Evolutionary conservation across 2,113 vertebrate genomes (phyloP), one percentile per base, ranked within the genome.

Genomic region (Hippopotamus amphibius): DNA sequence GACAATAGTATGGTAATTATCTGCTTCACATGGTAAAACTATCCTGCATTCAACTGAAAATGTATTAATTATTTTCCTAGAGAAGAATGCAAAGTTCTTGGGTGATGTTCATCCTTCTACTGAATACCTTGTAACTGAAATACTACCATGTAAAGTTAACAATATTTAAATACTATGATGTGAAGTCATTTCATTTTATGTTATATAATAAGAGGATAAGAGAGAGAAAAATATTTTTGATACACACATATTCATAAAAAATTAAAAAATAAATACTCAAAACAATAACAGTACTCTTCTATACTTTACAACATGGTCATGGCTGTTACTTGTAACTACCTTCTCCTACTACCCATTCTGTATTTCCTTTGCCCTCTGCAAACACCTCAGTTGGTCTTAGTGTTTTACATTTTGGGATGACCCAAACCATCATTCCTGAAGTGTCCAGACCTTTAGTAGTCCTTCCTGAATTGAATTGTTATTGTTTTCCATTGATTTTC

Each of bases 21-120:
- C 41, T n/a, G 0, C 24, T 9, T 74, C 68, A 37, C 4, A 28
- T 26, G 7, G 17, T 17, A 37, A 90, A 90, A 55, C 0, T 81
- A 24, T 59, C 41, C 8, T 72, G 5, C 3, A 12, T 66, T 81
- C 57, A 90, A 48, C 22, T n/a, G n/a, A 72, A 90, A 66, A 43
- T 3, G 21, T 4, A n/a, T 5, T 68, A 24, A 74, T 2, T 0
- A 17, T 30, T 61, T 28, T 21, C 0, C 3, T 74, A 68, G 41
- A 79, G 13, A 26, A 66, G 3, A 0, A 46, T 22, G 0, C 8
- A 65, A 65, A 88, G 11, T 66, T 2, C 9, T 30, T 57, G 4
- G 2, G 6, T 63, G 5, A 57, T 57, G 4, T 33, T 57, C 21
- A 33, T 1, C 76, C 30, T 66, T 50, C 6, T 19, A 15, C 55